Base-by-base conservation (phyloP, 2,888 invertebrate species). In the Gortyna flavago region DNA sequence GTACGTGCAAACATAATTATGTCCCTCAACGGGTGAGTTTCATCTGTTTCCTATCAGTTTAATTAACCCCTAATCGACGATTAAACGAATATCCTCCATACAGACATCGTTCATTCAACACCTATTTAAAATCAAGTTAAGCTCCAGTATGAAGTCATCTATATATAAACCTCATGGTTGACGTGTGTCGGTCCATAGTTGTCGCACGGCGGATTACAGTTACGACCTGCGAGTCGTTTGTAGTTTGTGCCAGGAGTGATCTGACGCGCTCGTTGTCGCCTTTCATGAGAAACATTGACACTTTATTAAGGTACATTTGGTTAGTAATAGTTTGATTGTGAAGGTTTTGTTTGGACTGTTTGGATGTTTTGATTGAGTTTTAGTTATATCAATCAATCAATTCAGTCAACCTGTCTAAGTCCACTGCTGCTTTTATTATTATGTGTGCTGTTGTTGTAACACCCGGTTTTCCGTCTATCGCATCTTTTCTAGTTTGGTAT, bases 161-260 rank as follows among this genome's bases (percentile, higher is more conserved):
- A 85, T 85, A 57, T 72, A 59, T 57, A 70, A 44, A 38, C 25
- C 0, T 7, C 18, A 51, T 8, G 65, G 13, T 48, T 65, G 57
- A 65, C 61, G 41, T 75, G 48, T 77, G 69, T 6, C 61, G 35
- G 21, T 18, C 7, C 6, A 13, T 18, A 48, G 32, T 38, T 18
- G 59, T 71, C 64, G 69, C 54, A 61, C 35, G 79, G 64, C 67
- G 9, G 54, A 79, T 85, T 85, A 79, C 16, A n/a, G 54, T 75
- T 48, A 83, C 41, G 68, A 75, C 32, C 29, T 21, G 1, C 29
- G 6, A 65, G 7, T 9, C 64, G 54, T 85, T 84, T 84, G 84
- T 79, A 69, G 79, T 75, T 41, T 25, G 61, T 75, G 84, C 84
- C 84, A 84, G 71, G 57, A 85, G 83, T 41, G 68, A 85, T 84